These are phyloP conservation scores for Horisme vitalbata DNA, from an alignment of 2,888 invertebrate genomes.

Conservation along the genomic window DNA sequence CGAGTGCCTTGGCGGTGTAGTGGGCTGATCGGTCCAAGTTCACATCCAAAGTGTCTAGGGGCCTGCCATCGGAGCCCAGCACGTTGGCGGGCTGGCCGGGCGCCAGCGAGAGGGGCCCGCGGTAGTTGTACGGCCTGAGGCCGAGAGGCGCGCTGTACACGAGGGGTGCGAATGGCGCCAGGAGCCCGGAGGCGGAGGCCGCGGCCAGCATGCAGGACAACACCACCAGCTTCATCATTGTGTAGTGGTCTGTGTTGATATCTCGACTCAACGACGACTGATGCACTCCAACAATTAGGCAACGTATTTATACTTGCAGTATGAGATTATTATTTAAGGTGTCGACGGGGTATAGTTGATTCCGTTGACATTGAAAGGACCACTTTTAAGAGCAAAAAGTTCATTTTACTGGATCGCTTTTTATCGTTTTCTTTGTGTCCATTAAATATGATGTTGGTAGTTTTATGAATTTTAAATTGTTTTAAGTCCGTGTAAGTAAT, in stretches of 20 bases:
- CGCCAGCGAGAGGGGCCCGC: conserved; percentile 68
- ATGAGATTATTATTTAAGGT: conserved; percentile 43
- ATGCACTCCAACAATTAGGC: conserved; percentile 45
- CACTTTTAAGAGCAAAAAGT: conserved; percentile 52
- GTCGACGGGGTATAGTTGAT: conserved; percentile 57
- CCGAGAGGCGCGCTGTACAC: conserved; percentile 31
- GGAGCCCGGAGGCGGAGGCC: conserved; percentile 65
- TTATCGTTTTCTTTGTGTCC: conserved; percentile 38
- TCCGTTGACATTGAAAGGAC: conserved; percentile 59
- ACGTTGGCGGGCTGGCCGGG: conserved; percentile 74
- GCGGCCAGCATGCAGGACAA: conserved; percentile 84
- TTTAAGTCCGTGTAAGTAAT: too few species aligned
- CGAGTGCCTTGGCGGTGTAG: conserved; percentile 62
- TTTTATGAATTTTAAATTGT: too few species aligned
- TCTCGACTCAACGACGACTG: conserved; percentile 57
- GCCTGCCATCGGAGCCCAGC: conserved; percentile 68
- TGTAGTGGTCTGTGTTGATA: conserved; percentile 74
- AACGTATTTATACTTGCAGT: conserved; percentile 58
- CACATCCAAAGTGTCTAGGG: conserved; percentile 71
- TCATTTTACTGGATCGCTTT: conserved; percentile 40
- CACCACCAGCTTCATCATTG: conserved; percentile 82
- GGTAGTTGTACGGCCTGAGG: conserved; percentile 47
- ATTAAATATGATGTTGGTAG: too few species aligned
- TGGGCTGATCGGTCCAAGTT: conserved; percentile 73
- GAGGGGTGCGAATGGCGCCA: conserved; percentile 25